Base-by-base conservation (phyloP, 1,140 invertebrate genomes). In the Lutraria rhynchaena region DNA sequence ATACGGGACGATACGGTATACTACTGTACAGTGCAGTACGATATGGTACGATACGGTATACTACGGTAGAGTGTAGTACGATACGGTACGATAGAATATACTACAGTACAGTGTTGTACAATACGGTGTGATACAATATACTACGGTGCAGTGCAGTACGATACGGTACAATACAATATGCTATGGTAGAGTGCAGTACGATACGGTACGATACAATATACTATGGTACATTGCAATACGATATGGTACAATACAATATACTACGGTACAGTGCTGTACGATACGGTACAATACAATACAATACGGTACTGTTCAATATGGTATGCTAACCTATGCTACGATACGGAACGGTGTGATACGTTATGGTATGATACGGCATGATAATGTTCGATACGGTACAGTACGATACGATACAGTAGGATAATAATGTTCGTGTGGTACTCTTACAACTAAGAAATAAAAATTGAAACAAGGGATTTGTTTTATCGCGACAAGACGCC, bases 121-220 rank as follows among this genome's bases (percentile, higher is more conserved):
- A 41, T 41, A 41, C 37, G 37, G 15, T 41, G 15, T 15, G 37
- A 41, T 41, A 41, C 69, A 71, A 71, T 71, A 71, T 46, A 35
- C 29, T 71, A 55, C 69, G 33, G 53, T 71, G 53, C 69, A 35
- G 35, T 71, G 53, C 67, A 55, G 22, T 71, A 33, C 69, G 24
- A 53, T 71, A 57, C 69, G 35, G 55, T 53, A 57, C 51, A 37
- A 55, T 71, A 37, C 69, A 37, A 71, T 71, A 71, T 49, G 35
- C 53, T 71, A 71, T 49, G 35, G 55, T 71, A 53, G 46, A 37
- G 55, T 71, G 55, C 69, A 53, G 46, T 71, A 71, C 69, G 33
- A 71, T 71, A 37, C 69, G 35, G 46, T 71, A 57, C 69, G 24
- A 55, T 71, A 37, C 69, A 33, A 31, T 71, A 33, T 27, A 55